Evolutionary conservation across 2,888 invertebrate genomes (phyloP).

Genomic region (Biston stratarius): DNA sequence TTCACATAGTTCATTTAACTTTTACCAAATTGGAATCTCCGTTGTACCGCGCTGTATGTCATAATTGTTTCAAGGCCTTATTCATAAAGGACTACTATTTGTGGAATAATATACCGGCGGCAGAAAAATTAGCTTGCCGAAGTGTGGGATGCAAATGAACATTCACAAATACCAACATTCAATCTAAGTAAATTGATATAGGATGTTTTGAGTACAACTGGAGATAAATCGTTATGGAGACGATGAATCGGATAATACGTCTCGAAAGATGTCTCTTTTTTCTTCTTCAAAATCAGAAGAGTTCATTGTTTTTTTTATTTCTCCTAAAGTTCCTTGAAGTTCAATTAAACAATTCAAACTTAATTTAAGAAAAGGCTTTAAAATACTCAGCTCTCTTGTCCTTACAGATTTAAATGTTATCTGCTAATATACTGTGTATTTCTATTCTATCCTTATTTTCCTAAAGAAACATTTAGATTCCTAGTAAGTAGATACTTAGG

Average conservation of each 20-base stretch:
- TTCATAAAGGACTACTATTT: constrained; percentile 56
- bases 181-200: background rate
- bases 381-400: too few species aligned
- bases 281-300: too few species aligned
- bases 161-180: background rate
- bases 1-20: constrained; percentile 33
- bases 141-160: constrained; percentile 33
- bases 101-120: constrained; percentile 44
- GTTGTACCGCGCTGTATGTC: constrained; percentile 42
- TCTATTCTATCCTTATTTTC: background rate
- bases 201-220: too few species aligned
- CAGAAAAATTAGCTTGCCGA: constrained; percentile 38
- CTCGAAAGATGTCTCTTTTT: too few species aligned
- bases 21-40: constrained; percentile 48
- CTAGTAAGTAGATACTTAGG: background rate
- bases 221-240: too few species aligned
- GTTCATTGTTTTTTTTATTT: too few species aligned
- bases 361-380: too few species aligned
- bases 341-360: too few species aligned
- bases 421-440: background rate
- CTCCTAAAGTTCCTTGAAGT: too few species aligned
- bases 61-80: constrained; percentile 64
- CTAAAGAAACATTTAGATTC: background rate
- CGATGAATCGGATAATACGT: too few species aligned
- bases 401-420: too few species aligned